Base-by-base conservation (phyloP, 2,888 invertebrate species). In the Leptopilina drosophilae region DNA sequence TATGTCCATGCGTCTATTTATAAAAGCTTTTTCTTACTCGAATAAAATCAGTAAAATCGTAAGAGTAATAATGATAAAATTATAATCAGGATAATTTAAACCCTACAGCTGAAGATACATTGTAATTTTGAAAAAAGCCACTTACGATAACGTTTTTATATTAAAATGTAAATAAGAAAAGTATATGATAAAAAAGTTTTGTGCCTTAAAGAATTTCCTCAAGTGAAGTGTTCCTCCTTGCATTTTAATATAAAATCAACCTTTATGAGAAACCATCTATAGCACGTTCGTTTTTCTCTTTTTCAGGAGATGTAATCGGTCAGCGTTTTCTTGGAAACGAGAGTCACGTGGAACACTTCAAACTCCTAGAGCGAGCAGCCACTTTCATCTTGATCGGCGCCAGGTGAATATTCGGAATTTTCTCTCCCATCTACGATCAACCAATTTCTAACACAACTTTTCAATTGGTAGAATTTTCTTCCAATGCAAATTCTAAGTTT, bases 321-420 rank as follows among this genome's bases (percentile, higher is more conserved):
- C 95, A 95, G 87, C 94, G 94, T 91, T 96, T 96, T 92, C 93
- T 94, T 89, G 97, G 97, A 87, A 97, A 97, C 92, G 93, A 94
- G 88, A 95, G 96, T 85, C 94, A 94, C 89, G 94, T 95, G 87
- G 97, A 98, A 92, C 96, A 97, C 92, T 98, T 98, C 94, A 96
- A 96, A 92, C 94, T 98, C 90, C 94, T 98, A 92, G 96, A 97
- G 92, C 95, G 95, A 92, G 96, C 98, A 92, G 95, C 96, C 88
- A 95, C 95, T 91, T 96, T 96, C 81, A 94, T 98, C 89, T 94
- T 98, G 89, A 95, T 98, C 87, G 98, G 98, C 87, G 98, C 97
- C 89, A 96, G 96, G 97, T 97, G 93, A 93, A 76, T 76, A 76
- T 76, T n/a, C 64, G 14, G 64, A 46, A 76, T 46, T 64, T 64